Evolutionary conservation across 2,113 vertebrate species (phyloP).

Genomic region (Chunga burmeisteri): DNA sequence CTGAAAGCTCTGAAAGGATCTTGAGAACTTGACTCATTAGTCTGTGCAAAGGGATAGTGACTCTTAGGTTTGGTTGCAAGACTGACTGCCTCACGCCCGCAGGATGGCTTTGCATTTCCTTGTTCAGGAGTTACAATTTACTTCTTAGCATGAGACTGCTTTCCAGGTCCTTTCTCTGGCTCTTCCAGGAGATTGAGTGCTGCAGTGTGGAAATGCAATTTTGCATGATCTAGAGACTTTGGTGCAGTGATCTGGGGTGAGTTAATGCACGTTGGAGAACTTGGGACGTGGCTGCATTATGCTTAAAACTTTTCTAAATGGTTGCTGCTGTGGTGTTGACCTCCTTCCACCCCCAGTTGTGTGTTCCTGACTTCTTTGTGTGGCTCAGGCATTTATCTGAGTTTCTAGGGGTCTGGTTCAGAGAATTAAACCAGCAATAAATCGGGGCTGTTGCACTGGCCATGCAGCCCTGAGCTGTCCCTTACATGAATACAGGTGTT

Average conservation of each 20-base stretch:
- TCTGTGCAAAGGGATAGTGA: neutral
- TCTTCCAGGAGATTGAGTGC: neutral
- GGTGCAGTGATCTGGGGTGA: neutral
- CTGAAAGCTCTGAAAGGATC: neutral
- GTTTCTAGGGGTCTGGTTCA: neutral
- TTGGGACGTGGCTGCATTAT: neutral
- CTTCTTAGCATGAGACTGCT: neutral
- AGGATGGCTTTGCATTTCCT: neutral
- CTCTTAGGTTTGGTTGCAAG: neutral
- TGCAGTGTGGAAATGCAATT: neutral
- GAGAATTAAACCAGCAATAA: neutral
- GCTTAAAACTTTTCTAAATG: neutral
- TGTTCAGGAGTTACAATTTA: neutral
- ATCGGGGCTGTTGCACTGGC: neutral
- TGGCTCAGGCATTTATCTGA: neutral
- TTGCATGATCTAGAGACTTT: neutral
- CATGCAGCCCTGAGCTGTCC: neutral
- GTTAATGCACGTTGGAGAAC: neutral
- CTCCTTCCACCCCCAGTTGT: neutral
- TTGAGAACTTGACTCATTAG: neutral
- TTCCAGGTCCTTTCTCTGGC: neutral
- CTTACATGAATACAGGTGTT: accelerated
- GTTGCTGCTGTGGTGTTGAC: neutral
- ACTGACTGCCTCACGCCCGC: neutral
- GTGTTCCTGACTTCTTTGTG: neutral